These are phyloP conservation scores for Esox lucius DNA, from an alignment of 2,797 vertebrate genomes.

Conservation along the genomic window DNA sequence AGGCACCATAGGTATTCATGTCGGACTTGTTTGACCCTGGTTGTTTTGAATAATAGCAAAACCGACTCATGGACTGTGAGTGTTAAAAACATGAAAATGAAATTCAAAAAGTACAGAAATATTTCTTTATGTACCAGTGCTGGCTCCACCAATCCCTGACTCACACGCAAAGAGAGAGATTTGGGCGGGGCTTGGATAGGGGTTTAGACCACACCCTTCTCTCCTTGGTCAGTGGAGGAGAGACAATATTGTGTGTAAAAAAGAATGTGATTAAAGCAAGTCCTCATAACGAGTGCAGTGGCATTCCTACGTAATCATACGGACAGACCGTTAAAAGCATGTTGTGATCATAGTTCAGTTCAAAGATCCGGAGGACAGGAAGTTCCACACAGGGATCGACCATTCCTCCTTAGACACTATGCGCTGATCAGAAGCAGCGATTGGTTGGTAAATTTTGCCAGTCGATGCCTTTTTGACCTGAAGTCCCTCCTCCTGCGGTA, in stretches of 20 bases:
- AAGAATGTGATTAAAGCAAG: conserved; percentile 49
- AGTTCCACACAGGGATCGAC: conserved; percentile 18
- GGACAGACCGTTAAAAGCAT: conserved; percentile 62
- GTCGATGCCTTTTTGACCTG: conserved; percentile 44
- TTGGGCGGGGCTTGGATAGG: conserved; percentile 39
- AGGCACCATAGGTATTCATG: conserved; percentile 83
- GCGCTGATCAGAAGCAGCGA: conserved; percentile 33
- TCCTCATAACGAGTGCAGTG: conserved; percentile 54
- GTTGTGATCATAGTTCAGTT: conserved; percentile 48
- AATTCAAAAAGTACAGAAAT: conserved; percentile 35
- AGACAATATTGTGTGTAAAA: conserved; percentile 52
- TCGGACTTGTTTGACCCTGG: conserved; percentile 70
- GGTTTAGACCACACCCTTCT: conserved; percentile 56
- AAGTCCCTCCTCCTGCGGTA: conserved; percentile 19
- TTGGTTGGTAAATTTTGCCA: conserved; percentile 20
- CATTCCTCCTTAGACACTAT: conserved; percentile 18
- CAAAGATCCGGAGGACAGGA: conserved; percentile 53
- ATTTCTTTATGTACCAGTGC: conserved; percentile 70
- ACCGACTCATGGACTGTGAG: conserved; percentile 66
- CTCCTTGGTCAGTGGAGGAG: conserved; percentile 59
- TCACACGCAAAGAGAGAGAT: conserved; percentile 50
- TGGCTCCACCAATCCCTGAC: conserved; percentile 57
- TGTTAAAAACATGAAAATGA: conserved; percentile 61
- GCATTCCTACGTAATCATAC: conserved; percentile 57
- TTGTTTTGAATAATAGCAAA: conserved; percentile 73